phyloP scores from a whole-genome alignment of 2,888 invertebrate species.

The Lasioglossum oenotherae region DNA sequence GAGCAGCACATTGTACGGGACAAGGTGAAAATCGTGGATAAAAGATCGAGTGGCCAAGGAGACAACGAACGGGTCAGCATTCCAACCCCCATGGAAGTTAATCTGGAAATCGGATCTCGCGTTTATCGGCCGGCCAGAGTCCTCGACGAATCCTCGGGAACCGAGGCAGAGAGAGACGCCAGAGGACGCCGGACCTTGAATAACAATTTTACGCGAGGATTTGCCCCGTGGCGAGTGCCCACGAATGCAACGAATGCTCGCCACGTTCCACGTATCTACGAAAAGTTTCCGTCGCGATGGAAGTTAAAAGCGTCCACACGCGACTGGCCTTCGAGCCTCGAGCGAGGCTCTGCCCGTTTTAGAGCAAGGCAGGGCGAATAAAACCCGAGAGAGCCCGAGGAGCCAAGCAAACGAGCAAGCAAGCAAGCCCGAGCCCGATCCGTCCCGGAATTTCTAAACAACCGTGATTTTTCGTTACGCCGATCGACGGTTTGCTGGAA shows the following conservation, averaged over 20 bases:
- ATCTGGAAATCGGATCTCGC: conserved; percentile 8
- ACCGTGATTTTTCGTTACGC: background rate
- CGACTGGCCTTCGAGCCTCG: conserved; percentile 43
- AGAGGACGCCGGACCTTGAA: conserved; percentile 34
- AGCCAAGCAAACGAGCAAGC: background rate
- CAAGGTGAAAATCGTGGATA: background rate
- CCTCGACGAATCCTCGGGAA: conserved; percentile 7
- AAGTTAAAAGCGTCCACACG: conserved; percentile 43
- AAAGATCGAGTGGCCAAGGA: background rate
- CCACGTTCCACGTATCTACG: conserved; percentile 34
- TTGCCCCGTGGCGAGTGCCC: background rate
- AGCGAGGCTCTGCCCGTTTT: conserved; percentile 4
- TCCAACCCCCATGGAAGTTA: background rate
- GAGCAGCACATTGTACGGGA: background rate
- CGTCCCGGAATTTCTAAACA: background rate
- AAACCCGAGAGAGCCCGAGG: background rate
- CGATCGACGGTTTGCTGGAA: background rate
- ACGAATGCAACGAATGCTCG: background rate
- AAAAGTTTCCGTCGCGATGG: conserved; percentile 8
- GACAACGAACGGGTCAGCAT: background rate
- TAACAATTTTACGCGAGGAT: conserved; percentile 47
- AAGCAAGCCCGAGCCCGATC: background rate
- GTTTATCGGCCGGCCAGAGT: conserved; percentile 1
- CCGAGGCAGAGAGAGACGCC: background rate
- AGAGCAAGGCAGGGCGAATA: background rate